Percentiles rank a stretch among this genome's conserved stretches.
Evolutionary conservation across 2,797 vertebrate species (phyloP).

Genomic region (Eospalax fontanierii): DNA sequence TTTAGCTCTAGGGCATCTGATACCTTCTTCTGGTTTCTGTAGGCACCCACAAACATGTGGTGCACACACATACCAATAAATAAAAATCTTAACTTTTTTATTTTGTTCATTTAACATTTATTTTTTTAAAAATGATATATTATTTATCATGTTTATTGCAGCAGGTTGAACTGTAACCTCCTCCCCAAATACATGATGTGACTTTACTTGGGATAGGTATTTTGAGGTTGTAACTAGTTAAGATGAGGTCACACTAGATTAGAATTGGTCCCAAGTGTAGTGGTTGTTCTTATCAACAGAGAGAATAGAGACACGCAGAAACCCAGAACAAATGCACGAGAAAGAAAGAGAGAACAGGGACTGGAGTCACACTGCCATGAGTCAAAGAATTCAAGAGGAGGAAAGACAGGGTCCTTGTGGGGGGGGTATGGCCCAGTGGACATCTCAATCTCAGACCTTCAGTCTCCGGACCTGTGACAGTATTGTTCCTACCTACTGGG

Average conservation of each 20-base stretch:
- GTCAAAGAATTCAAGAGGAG: not conserved
- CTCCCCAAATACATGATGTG: not conserved
- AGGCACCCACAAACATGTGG: not conserved
- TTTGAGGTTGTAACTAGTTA: conserved; percentile 17
- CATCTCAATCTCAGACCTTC: not conserved
- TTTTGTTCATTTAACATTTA: not conserved
- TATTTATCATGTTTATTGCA: not conserved
- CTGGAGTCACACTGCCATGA: not conserved
- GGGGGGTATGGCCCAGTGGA: not conserved
- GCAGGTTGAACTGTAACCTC: not conserved
- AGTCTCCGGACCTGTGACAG: not conserved
- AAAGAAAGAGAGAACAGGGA: not conserved
- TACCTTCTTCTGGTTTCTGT: not conserved
- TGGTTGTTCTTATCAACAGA: not conserved
- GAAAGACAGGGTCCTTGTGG: not conserved
- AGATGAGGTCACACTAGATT: not conserved
- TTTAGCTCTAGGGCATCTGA: not conserved
- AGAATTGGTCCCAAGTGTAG: not conserved
- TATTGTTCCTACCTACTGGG: not conserved
- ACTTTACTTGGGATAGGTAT: not conserved
- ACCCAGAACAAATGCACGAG: not conserved
- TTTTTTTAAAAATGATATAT: not conserved
- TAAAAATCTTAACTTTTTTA: not conserved
- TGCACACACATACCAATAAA: not conserved
- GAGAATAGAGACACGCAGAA: not conserved